Evolutionary conservation across 2,797 vertebrate genomes (phyloP).

Genomic region (Cheirogaleus major): DNA sequence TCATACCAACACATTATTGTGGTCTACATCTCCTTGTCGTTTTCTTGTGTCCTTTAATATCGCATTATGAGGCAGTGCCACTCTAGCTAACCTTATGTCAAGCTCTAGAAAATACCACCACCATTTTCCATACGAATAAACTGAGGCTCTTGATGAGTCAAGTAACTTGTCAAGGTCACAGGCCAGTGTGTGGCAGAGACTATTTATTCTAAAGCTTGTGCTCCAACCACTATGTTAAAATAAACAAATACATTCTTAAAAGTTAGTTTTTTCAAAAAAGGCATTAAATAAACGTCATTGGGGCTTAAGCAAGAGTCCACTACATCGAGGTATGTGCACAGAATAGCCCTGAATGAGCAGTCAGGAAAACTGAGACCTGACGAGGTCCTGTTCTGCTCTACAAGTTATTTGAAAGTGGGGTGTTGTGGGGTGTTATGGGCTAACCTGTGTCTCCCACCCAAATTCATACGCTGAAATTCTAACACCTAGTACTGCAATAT

Average conservation of each 20-base stretch:
- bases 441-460: not conserved
- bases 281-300: not conserved
- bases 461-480: not conserved
- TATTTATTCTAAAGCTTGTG: not conserved
- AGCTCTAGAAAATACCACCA: not conserved
- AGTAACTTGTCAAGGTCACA: not conserved
- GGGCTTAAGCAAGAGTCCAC: not conserved
- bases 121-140: not conserved
- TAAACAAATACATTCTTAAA: not conserved
- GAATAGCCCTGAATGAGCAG: not conserved
- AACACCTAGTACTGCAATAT: not conserved
- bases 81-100: not conserved
- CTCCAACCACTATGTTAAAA: not conserved
- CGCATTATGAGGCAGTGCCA: not conserved
- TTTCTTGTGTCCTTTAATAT: not conserved
- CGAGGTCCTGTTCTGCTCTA: not conserved
- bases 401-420: not conserved
- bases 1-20: too few species aligned
- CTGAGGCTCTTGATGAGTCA: not conserved
- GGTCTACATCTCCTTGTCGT: not conserved
- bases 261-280: not conserved
- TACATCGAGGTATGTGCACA: not conserved
- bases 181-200: not conserved
- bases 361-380: not conserved
- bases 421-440: not conserved